These are phyloP conservation scores for Neoarius graeffei DNA, from an alignment of 2,113 vertebrate species.

Conservation along the genomic window DNA sequence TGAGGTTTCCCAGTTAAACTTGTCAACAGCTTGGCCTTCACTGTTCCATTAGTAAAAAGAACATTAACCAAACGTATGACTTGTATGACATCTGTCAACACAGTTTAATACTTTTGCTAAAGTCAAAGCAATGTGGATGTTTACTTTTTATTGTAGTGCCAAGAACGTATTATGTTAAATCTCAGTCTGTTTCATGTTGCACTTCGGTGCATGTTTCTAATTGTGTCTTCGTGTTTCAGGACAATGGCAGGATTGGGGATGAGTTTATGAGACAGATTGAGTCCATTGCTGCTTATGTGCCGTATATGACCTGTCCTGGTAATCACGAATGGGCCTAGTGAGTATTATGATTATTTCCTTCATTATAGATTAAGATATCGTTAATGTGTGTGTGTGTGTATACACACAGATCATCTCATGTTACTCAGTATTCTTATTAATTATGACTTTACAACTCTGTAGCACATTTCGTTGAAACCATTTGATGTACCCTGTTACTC, in stretches of 20 bases:
- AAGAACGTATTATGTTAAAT: neutral
- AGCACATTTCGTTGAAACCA: neutral
- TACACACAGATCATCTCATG: neutral
- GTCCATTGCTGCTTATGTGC: constrained; percentile 81
- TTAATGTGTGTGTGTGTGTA: neutral
- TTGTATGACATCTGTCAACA: constrained; percentile 24
- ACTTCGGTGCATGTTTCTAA: neutral
- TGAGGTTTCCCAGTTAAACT: constrained; percentile 26
- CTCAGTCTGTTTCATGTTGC: neutral
- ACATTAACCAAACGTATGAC: constrained; percentile 7
- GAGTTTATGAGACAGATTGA: constrained; percentile 86
- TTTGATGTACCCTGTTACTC: neutral
- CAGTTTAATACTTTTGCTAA: neutral
- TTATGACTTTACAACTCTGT: neutral
- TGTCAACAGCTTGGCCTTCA: neutral
- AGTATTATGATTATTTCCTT: constrained; percentile 53
- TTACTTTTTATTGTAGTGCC: neutral
- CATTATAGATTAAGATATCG: neutral
- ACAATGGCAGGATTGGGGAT: constrained; percentile 80
- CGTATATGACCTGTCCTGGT: constrained; percentile 88
- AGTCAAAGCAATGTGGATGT: neutral
- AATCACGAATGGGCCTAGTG: constrained; percentile 84
- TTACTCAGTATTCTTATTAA: neutral
- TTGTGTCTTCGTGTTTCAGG: constrained; percentile 62
- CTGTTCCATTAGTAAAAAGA: neutral